A percentile compares a stretch with the other conserved stretches of the same genome.
phyloP scores from a whole-genome alignment of 2,888 invertebrate genomes.

The Apantesis nais region DNA sequence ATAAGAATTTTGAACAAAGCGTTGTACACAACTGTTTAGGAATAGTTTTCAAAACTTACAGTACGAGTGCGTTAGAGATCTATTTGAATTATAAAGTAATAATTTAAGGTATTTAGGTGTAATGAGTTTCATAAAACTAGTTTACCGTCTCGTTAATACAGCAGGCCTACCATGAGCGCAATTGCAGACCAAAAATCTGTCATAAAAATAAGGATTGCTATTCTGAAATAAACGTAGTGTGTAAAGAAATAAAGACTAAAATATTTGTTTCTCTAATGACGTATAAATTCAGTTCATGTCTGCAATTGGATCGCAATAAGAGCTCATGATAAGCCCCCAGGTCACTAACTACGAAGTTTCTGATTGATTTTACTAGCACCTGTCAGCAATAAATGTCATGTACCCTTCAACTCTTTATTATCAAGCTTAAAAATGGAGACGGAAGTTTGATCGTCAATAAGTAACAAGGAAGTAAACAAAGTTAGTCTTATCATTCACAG shows the following conservation, averaged over 20 bases:
- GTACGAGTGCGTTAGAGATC: background rate
- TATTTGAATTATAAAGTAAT: too few species aligned
- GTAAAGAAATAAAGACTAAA: too few species aligned
- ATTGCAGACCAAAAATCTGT: too few species aligned
- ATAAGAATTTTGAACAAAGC: background rate
- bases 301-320: too few species aligned
- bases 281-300: too few species aligned
- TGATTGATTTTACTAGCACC: background rate
- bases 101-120: background rate
- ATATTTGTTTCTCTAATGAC: too few species aligned
- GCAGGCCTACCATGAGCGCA: too few species aligned
- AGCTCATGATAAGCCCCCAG: too few species aligned
- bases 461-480: background rate
- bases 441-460: background rate
- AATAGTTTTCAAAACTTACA: background rate
- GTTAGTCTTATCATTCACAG: background rate
- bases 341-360: background rate
- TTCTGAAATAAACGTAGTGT: too few species aligned
- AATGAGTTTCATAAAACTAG: background rate
- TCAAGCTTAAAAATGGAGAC: background rate
- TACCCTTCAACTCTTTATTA: background rate
- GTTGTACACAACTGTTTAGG: background rate
- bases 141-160: background rate
- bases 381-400: background rate
- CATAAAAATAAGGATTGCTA: too few species aligned